These are phyloP conservation scores for Chrysocyon brachyurus DNA, from an alignment of 2,797 vertebrate genomes.

Conservation along the genomic window DNA sequence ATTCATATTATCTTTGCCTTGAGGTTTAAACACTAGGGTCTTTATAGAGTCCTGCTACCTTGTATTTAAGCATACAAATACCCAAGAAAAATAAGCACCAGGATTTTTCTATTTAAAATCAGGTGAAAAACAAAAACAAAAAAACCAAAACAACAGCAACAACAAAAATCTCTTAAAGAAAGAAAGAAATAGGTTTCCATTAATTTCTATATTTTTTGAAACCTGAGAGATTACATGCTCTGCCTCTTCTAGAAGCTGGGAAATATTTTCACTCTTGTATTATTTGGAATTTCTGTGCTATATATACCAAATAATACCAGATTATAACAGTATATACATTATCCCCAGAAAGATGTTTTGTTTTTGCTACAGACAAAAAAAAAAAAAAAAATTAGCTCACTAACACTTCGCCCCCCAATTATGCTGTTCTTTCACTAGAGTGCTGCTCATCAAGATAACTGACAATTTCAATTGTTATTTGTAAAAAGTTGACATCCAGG, in stretches of 20 bases:
- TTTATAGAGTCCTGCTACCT: constrained; percentile 56
- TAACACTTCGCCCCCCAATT: constrained; percentile 61
- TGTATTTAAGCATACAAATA: constrained; percentile 68
- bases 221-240: not conserved
- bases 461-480: constrained; percentile 77
- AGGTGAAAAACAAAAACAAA: not conserved
- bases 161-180: not conserved
- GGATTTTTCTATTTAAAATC: constrained; percentile 68
- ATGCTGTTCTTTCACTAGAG: constrained; percentile 57
- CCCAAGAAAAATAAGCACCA: constrained; percentile 54
- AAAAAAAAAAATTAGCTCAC: constrained; percentile 58
- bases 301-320: constrained; percentile 56
- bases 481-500: constrained; percentile 73
- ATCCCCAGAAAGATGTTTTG: constrained; percentile 72
- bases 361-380: constrained; percentile 60
- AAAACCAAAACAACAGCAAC: too few species aligned
- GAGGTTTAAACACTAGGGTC: constrained; percentile 49
- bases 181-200: not conserved
- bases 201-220: constrained; percentile 42
- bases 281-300: constrained; percentile 71
- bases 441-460: constrained; percentile 71
- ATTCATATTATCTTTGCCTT: constrained; percentile 71
- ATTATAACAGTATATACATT: constrained; percentile 74
- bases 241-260: constrained; percentile 55
- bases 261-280: constrained; percentile 68